phyloP scores from a whole-genome alignment of 2,888 invertebrate species.

The Apamea sordens region DNA sequence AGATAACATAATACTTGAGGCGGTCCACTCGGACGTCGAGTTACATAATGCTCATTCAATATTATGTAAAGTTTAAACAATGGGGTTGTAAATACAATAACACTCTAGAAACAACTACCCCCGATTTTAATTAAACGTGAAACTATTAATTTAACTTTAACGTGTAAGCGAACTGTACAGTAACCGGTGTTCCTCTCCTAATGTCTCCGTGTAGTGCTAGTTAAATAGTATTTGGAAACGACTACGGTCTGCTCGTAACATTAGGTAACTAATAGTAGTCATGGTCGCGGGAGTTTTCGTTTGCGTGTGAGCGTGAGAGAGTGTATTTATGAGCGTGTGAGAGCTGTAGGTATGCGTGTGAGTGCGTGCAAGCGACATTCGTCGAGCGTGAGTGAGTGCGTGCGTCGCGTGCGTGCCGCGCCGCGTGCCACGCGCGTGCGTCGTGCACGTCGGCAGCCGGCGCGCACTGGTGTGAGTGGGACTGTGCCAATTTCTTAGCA shows the following conservation, averaged over 20 bases:
- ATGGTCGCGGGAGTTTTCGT: slow-evolving; percentile 75
- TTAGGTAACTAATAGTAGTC: slow-evolving; percentile 82
- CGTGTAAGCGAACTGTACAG: slow-evolving; percentile 86
- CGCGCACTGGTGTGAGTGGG: slow-evolving; percentile 82
- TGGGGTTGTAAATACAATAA: slow-evolving; percentile 87
- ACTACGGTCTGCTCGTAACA: slow-evolving; percentile 81
- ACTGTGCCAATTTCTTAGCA: slow-evolving; percentile 90
- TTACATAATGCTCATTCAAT: slow-evolving; percentile 86
- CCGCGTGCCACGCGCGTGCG: slow-evolving; percentile 17
- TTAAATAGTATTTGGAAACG: slow-evolving; percentile 81
- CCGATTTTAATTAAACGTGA: slow-evolving; percentile 83
- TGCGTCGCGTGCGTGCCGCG: slow-evolving; percentile 1
- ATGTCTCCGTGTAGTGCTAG: slow-evolving; percentile 88
- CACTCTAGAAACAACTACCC: slow-evolving; percentile 79
- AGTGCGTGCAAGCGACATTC: slow-evolving; percentile 54
- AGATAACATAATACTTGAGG: slow-evolving; percentile 78
- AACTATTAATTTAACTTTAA: slow-evolving; percentile 82
- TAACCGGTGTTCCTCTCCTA: slow-evolving; percentile 89
- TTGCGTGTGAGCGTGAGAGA: slow-evolving; percentile 70
- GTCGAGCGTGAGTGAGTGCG: slow-evolving; percentile 24
- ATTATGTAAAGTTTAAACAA: slow-evolving; percentile 76
- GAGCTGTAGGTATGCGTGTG: slow-evolving; percentile 63
- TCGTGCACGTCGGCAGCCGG: slow-evolving; percentile 30
- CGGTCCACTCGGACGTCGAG: slow-evolving; percentile 85
- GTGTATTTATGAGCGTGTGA: slow-evolving; percentile 62